Evolutionary conservation across 2,113 vertebrate genomes (phyloP).

Genomic region (Neolamprologus cancellatus): DNA sequence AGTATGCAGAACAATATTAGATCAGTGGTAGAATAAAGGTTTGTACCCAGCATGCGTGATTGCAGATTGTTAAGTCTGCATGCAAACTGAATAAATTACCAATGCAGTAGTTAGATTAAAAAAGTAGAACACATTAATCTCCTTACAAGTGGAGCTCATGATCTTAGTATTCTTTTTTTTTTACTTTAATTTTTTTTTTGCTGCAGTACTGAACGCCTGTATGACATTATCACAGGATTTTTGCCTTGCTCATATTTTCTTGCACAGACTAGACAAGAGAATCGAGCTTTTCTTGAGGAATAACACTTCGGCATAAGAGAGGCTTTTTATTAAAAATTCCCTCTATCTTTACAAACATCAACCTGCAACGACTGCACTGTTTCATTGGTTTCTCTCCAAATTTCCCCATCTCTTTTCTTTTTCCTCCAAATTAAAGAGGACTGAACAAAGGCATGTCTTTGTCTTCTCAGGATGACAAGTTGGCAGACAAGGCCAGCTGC

Average conservation of each 20-base stretch:
- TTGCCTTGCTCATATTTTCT: background rate
- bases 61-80: background rate
- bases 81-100: background rate
- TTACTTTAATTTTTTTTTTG: background rate
- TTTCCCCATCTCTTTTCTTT: background rate
- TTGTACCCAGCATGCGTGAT: background rate
- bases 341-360: slow-evolving; percentile 54
- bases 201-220: background rate
- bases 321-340: slow-evolving; percentile 25
- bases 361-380: slow-evolving; percentile 22
- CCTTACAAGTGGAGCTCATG: background rate
- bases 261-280: background rate
- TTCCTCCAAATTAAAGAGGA: slow-evolving; percentile 35
- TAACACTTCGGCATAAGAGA: slow-evolving; percentile 2
- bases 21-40: background rate
- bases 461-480: slow-evolving; percentile 41
- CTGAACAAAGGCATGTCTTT: slow-evolving; percentile 51
- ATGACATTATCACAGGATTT: slow-evolving; percentile 6
- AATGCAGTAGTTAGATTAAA: background rate
- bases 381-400: slow-evolving; percentile 27
- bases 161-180: background rate
- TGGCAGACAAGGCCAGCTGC: slow-evolving; percentile 37
- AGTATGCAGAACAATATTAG: background rate
- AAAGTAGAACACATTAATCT: background rate
- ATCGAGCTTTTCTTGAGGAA: background rate